Conservation (phyloP, 2,113 vertebrate genomes). For the Sinocyclocheilus maitianheensis region DNA sequence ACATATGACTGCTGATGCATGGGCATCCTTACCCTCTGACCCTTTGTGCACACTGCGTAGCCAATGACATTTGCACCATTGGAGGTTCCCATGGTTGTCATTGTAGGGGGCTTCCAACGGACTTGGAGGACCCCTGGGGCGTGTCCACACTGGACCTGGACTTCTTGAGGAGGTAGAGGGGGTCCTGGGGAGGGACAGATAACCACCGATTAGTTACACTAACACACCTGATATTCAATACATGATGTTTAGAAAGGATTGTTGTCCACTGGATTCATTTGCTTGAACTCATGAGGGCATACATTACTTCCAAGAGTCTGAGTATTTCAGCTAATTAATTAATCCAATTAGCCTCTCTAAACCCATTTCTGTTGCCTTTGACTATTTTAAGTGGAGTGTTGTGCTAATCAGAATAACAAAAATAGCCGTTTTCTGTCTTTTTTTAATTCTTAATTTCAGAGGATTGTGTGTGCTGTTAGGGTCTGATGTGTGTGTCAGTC, state of each 20-base stretch:
- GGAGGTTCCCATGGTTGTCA: constrained; percentile 86
- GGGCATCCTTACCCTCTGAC: constrained; percentile 83
- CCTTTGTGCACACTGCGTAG: constrained; percentile 91
- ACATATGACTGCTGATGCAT: constrained; percentile 15
- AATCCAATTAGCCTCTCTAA: constrained; percentile 25
- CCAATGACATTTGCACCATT: constrained; percentile 92
- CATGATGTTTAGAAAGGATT: constrained; percentile 4
- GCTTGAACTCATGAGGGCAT: constrained; percentile 45
- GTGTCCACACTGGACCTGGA: constrained; percentile 84
- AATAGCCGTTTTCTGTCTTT: not conserved
- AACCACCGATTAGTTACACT: not conserved
- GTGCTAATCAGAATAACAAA: not conserved
- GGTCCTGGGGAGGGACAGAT: constrained; percentile 77
- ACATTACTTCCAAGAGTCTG: constrained; percentile 7
- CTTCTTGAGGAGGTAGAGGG: constrained; percentile 86
- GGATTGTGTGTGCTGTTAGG: not conserved
- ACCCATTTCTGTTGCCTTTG: not conserved
- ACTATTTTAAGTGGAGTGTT: constrained; percentile 16
- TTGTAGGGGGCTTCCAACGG: constrained; percentile 86
- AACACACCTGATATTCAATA: not conserved
- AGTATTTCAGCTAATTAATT: constrained; percentile 29
- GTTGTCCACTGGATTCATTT: constrained; percentile 57
- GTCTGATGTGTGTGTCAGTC: no score
- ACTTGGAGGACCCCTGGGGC: constrained; percentile 82
- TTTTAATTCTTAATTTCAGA: not conserved